Evolutionary conservation across 2,888 invertebrate species (phyloP).

Genomic region (Eupelmus urozonus): DNA sequence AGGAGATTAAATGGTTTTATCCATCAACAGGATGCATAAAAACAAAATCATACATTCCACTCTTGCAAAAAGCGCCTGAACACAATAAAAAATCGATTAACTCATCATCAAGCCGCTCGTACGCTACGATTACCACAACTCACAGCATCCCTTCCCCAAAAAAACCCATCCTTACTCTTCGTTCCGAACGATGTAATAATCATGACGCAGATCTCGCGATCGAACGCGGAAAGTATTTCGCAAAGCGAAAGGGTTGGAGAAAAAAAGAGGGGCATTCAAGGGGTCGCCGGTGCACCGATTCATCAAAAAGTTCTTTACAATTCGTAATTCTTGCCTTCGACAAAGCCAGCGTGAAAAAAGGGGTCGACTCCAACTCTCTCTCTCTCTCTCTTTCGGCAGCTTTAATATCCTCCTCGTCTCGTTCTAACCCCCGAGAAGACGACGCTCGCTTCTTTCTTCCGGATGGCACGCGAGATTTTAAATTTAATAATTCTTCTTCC

Average conservation of each 20-base stretch:
- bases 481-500: conserved; percentile 67
- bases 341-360: conserved; percentile 54
- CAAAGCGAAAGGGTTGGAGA: conserved; percentile 23
- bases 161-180: too few species aligned
- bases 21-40: too few species aligned
- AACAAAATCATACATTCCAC: too few species aligned
- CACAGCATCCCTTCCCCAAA: conserved; percentile 17
- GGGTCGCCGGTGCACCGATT: conserved; percentile 63
- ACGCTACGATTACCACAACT: conserved; percentile 22
- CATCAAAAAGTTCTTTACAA: conserved; percentile 64
- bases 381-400: too few species aligned
- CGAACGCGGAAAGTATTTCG: conserved; percentile 39
- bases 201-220: conserved; percentile 20
- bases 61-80: neutral
- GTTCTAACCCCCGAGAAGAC: neutral
- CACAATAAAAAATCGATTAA: conserved; percentile 39
- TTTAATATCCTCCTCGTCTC: conserved; percentile 27
- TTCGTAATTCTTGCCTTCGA: conserved; percentile 64
- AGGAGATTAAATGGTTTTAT: too few species aligned
- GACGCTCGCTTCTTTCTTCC: conserved; percentile 53
- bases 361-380: conserved; percentile 20
- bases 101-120: conserved; percentile 14
- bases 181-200: conserved; percentile 32
- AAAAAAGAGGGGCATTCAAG: conserved; percentile 28
- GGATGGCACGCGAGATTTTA: conserved; percentile 66